Base-by-base conservation (phyloP, 2,888 invertebrate species). In the Drosophila prostipennis region DNA sequence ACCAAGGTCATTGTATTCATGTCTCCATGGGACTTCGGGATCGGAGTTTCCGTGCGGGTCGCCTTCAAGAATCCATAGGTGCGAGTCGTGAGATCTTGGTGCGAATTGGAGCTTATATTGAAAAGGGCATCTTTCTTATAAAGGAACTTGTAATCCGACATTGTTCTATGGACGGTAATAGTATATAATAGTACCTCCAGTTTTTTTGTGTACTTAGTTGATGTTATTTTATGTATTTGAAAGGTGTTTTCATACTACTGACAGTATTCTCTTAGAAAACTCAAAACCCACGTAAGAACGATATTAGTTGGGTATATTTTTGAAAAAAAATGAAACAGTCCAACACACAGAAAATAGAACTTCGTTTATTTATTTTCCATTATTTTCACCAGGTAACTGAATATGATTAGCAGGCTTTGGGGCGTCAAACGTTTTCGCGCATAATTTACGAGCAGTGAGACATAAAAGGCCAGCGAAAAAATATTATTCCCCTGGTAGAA, bases 401-500 rank as follows among this genome's bases (percentile, higher is more conserved):
- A 39, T 32, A 11, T 14, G 39, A 70, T 67, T 67, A 58, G 34
- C 23, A 57, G 39, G 59, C 61, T 60, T 40, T 51, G 72, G 59
- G 54, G 68, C 76, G 80, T 71, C 74, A 74, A 83, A 74, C 79
- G 81, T 73, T 84, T 72, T 68, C 64, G 64, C 81, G 85, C 85
- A 87, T 84, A 84, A 81, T 83, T 83, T 48, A 61, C 65, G 57
- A 72, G 65, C 67, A 56, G 61, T 23, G 43, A 2, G 34, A 48
- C 51, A 57, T 52, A 43, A 61, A 51, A 40, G 61, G 56, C 40
- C n/a, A n/a, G n/a, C 34, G 58, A 77, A 84, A 84, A 40, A 61
- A 11, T 61, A 29, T 6, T 36, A 40, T 42, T 19, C n/a, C 34
- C 16, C 6, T 11, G 11, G 10, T n/a, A 26, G 40, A 48, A 61